Evolutionary conservation across 2,113 vertebrate species (phyloP).

Genomic region (Malurus elegans): DNA sequence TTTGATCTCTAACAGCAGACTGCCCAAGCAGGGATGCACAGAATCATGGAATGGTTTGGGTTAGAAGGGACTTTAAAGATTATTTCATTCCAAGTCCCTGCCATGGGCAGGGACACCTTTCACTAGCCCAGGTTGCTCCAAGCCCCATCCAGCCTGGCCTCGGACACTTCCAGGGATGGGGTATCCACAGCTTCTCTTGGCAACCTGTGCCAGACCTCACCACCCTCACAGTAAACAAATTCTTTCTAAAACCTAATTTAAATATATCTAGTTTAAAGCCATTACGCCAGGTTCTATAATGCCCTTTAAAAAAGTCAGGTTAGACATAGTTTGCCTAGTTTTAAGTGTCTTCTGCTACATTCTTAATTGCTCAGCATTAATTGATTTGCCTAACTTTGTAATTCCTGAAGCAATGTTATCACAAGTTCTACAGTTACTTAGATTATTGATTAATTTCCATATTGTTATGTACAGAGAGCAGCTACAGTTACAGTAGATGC

Average conservation of each 20-base stretch:
- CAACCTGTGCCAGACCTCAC: not conserved
- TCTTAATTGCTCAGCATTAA: not conserved
- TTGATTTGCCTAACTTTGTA: not conserved
- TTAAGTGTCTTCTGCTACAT: not conserved
- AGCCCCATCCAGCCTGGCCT: not conserved
- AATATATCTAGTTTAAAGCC: not conserved
- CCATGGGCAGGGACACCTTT: not conserved
- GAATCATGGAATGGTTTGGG: not conserved
- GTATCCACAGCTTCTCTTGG: not conserved
- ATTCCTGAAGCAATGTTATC: not conserved
- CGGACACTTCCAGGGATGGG: not conserved
- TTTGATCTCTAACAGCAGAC: not conserved
- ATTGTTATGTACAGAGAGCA: not conserved
- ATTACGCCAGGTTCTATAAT: not conserved
- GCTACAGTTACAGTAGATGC: not conserved
- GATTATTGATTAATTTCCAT: not conserved
- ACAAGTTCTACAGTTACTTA: not conserved
- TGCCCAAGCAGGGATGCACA: not conserved
- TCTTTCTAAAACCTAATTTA: not conserved
- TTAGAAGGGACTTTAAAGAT: not conserved
- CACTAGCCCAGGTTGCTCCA: accelerated
- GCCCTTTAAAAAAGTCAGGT: not conserved
- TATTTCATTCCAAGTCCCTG: not conserved
- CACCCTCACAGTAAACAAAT: not conserved
- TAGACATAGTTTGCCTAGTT: not conserved